phyloP scores from a whole-genome alignment of 2,113 vertebrate species.

The Sphaerodactylus townsendi region DNA sequence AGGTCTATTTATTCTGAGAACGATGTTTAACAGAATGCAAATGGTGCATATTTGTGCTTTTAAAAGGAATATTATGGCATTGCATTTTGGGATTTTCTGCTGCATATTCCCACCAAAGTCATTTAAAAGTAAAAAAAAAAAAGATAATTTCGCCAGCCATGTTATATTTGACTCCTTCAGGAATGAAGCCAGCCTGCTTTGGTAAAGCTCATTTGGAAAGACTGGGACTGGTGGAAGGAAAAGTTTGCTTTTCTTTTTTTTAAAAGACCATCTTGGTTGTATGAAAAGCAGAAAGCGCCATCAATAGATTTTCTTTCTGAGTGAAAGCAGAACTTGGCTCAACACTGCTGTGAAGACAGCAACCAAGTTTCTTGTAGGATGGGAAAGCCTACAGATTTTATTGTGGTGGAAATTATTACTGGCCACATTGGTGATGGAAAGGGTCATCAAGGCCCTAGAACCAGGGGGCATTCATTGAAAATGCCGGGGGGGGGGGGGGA shows the following conservation, averaged over 20 bases:
- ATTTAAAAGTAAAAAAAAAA: conserved; percentile 31
- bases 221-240: conserved; percentile 26
- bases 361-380: no score
- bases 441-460: no score
- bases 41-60: conserved; percentile 10
- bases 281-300: neutral
- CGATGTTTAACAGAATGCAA: neutral
- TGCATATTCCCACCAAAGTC: conserved; percentile 50
- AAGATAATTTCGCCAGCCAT: conserved; percentile 13
- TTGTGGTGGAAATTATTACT: no score
- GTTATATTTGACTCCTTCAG: conserved; percentile 32
- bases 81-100: conserved; percentile 47
- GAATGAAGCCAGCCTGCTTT: conserved; percentile 33
- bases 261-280: neutral
- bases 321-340: neutral
- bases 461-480: no score
- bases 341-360: no score
- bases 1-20: conserved; percentile 44
- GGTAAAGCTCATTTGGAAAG: conserved; percentile 35
- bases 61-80: conserved; percentile 40
- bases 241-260: neutral
- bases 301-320: neutral
- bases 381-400: no score
- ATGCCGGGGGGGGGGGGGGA: no score
- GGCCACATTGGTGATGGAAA: no score